These are phyloP conservation scores for Lymantria dispar DNA, from an alignment of 2,888 invertebrate genomes.

Conservation along the genomic window DNA sequence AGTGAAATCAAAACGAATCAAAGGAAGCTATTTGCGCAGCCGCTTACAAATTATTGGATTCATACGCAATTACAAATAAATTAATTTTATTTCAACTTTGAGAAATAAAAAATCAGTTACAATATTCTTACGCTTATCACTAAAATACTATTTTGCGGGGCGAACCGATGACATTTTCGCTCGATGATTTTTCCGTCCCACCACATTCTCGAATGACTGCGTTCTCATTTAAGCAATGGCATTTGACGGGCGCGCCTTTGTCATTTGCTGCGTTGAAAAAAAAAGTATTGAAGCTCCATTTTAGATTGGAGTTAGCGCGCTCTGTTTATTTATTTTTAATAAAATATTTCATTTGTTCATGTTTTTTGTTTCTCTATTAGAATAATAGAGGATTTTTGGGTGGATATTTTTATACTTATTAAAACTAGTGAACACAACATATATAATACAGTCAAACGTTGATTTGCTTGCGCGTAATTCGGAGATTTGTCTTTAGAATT, in stretches of 20 bases:
- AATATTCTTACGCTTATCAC: constrained; percentile 1
- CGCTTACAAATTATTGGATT: no score
- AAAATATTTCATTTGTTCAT: constrained; percentile 17
- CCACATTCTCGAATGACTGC: constrained; percentile 75
- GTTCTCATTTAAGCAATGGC: constrained; percentile 80
- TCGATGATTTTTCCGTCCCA: constrained; percentile 77
- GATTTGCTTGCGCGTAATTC: no score
- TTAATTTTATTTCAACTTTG: not conserved
- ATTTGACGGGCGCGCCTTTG: constrained; percentile 74
- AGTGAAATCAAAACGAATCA: no score
- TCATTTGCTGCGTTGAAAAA: constrained; percentile 49
- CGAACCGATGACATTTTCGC: constrained; percentile 64
- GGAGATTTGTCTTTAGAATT: no score
- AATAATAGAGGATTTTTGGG: not conserved
- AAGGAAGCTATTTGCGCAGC: no score
- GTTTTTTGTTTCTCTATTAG: constrained; percentile 1
- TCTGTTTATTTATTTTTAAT: constrained; percentile 43
- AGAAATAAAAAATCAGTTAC: constrained; percentile 7
- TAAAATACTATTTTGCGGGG: constrained; percentile 23
- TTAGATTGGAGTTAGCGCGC: constrained; percentile 66
- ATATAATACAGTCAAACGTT: not conserved
- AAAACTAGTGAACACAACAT: not conserved
- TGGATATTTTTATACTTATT: not conserved
- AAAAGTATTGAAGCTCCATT: constrained; percentile 63
- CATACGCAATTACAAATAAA: no score